Base-by-base conservation (phyloP, 2,797 vertebrate genomes). In the Pagetopsis macropterus region DNA sequence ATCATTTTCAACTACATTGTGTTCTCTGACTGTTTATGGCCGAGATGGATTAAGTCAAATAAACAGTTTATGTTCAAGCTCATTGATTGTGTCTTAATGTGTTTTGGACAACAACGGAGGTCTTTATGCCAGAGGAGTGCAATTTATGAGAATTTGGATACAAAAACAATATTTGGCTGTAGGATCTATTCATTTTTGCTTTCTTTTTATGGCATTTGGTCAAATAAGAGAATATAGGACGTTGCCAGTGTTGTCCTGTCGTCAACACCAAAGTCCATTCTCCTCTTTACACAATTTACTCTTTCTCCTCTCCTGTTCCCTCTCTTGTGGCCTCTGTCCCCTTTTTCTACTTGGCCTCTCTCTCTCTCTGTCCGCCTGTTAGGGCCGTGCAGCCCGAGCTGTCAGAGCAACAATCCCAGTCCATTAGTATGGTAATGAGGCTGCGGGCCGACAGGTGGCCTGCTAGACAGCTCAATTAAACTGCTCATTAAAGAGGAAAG, bases 401-500 rank as follows among this genome's bases (percentile, higher is more conserved):
- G 97, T 98, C 97, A 98, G 93, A 92, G 88, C 94, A 98, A 99
- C 97, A 99, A 98, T 98, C 96, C 96, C 95, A 91, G 92, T 94
- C 96, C 96, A 99, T 99, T 99, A 98, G 97, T 97, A 99, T 99
- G 98, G 95, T 98, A 99, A 99, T 99, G 96, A 98, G 96, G 96
- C 95, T 93, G 93, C 83, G 92, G 96, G 96, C 96, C 96, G 97
- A 99, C 98, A 99, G 98, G 98, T 99, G 98, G 98, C 96, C 96
- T 90, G 91, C 94, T 96, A 97, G 96, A 98, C 97, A 96, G 97
- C 97, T 98, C 97, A 99, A 99, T 99, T 99, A 99, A 98, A 97
- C 94, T 95, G 96, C 97, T 99, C 96, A 97, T 99, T 99, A 98
- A 98, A 97, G 96, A 96, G 93, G 84, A 94, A 96, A 95, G 96